Base-by-base conservation (phyloP, 2,113 vertebrate species). In the Ochotona curzoniae region DNA sequence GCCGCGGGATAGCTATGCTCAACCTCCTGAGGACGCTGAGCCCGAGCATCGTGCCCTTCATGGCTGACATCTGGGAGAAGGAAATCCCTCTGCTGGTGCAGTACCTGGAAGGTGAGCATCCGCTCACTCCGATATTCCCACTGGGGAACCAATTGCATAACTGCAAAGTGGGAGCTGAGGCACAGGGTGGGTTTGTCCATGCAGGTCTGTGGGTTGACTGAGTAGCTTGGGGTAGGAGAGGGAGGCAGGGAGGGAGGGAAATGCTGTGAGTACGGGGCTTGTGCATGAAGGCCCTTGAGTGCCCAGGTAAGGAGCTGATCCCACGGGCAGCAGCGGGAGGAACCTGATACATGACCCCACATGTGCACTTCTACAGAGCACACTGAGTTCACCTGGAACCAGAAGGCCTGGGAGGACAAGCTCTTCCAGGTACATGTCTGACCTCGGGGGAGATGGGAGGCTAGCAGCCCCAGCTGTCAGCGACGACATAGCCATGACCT, bases 391-490 rank as follows among this genome's bases (percentile, higher is more conserved):
- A 96, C 96, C 0, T 97, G 95, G 95, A 93, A 94, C 51, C 93
- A 97, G 90, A 93, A 96, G 54, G 81, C 57, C 26, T 97, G 97
- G 97, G 96, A 97, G 76, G 94, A 96, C 80, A 97, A 94, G 79
- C 93, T 97, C 8, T 95, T 96, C 30, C 95, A 96, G 96, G 97
- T 96, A 71, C 66, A 49, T 61, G 60, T 12, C 35, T 10, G 15
- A n/a, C 7, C 47, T 1, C 5, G 51, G 23, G 17, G 30, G 18
- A 13, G 5, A 69, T 21, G 8, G 60, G 23, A 5, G n/a, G 12
- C 18, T 1, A 23, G 17, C 2, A 5, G 23, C 38, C 38, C 38
- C 38, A 44, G 38, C 38, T 44, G 38, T 44, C 6, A 6, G 38
- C 38, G 38, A 44, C 38, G 38, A 44, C 38, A 44, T 44, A 6